Evolutionary conservation across 2,888 invertebrate species (phyloP), one percentile per base, ranked within the genome.

Genomic region (Scotopteryx bipunctaria): DNA sequence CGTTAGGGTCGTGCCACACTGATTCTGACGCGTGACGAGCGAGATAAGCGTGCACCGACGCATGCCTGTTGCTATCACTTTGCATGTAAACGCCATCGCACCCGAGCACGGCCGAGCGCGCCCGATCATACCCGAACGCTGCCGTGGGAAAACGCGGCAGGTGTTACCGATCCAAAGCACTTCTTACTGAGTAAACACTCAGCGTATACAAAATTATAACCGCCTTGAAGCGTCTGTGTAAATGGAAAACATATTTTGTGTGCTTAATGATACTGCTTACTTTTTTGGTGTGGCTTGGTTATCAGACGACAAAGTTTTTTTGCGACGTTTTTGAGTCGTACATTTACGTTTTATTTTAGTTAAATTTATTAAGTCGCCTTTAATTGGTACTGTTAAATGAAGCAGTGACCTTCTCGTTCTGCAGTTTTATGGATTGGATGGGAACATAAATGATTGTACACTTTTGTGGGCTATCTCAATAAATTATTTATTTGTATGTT

Each of bases 191-290:
- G 86, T 89, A 89, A 90, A 90, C 89, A 90, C 85, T 84, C 86
- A 80, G 69, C 83, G 82, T 86, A 86, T 88, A 89, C 89, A 86
- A 88, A 89, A 90, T 89, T 89, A 90, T 88, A 89, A 86, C 86
- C 82, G 86, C 81, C 81, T 84, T 81, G 81, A 71, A 84, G 85
- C 88, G 86, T 86, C 83, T 86, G 85, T 80, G 80, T 85, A 88
- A 90, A 88, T 90, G 88, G 86, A 86, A 89, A 87, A 90, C 88
- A 89, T 89, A 89, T 88, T 89, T 89, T 89, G 89, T 90, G 84
- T 88, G 85, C 81, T 87, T 89, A 90, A 90, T 87, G 89, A 90
- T 89, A 89, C 85, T 83, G 84, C 79, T 83, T 76, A 73, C 83
- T 84, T 88, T 88, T 88, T 88, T 88, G 86, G 86, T 83, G 69